Percentiles rank a stretch among this genome's conserved stretches.
Evolutionary conservation across 2,888 invertebrate species (phyloP).

Genomic region (Caenorhabditis panamensis): DNA sequence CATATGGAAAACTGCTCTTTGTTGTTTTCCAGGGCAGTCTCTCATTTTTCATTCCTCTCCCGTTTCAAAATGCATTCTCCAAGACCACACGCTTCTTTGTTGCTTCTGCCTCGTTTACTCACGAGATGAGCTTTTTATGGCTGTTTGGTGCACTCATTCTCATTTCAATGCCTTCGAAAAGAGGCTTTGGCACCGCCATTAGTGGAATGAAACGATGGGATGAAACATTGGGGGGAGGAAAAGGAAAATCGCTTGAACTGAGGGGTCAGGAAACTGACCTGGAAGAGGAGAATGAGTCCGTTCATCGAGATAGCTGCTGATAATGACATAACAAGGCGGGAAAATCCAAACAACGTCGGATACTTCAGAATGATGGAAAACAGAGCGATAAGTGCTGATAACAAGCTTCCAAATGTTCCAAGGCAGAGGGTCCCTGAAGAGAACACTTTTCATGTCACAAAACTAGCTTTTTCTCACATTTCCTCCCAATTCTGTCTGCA

Average conservation of each 20-base stretch:
- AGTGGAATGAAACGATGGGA: constrained; percentile 39
- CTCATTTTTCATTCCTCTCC: constrained; percentile 39
- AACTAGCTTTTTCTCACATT: constrained; percentile 64
- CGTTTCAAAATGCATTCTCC: constrained; percentile 44
- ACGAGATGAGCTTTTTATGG: constrained; percentile 44
- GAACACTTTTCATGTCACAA: neutral
- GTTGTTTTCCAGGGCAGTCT: constrained; percentile 14
- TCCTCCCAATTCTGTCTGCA: constrained; percentile 76
- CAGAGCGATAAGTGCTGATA: constrained; percentile 64
- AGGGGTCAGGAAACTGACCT: constrained; percentile 55
- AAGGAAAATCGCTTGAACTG: constrained; percentile 1
- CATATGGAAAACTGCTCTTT: constrained; percentile 22
- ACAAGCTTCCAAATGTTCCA: constrained; percentile 64
- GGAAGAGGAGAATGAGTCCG: constrained; percentile 74
- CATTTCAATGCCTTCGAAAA: neutral
- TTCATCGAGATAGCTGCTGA: constrained; percentile 77
- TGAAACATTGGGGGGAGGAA: neutral
- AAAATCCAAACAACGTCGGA: constrained; percentile 68
- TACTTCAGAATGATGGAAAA: constrained; percentile 56
- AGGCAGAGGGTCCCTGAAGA: constrained; percentile 64
- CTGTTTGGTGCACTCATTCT: constrained; percentile 13
- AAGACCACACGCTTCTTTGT: neutral
- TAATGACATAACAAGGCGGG: constrained; percentile 72
- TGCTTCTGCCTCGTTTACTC: constrained; percentile 13
- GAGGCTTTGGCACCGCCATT: constrained; percentile 21